Evolutionary conservation across 2,888 invertebrate species (phyloP).

Genomic region (Ophonus ardosiacus): DNA sequence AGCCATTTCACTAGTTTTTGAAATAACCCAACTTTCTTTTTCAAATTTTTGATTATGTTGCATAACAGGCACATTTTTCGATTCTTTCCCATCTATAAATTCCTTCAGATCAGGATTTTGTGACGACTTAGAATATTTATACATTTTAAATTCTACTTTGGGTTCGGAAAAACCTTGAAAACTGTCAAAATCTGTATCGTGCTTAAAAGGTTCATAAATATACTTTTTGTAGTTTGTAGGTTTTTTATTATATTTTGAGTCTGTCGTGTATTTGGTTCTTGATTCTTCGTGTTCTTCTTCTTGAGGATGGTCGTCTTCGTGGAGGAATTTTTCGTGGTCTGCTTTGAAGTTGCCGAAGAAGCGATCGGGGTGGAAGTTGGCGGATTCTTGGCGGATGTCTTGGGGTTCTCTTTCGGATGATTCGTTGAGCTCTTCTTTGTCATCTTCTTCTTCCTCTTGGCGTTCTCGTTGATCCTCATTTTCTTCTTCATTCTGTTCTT

Average conservation of each 20-base stretch:
- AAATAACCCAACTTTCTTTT: slow-evolving; percentile 68
- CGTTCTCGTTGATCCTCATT: slow-evolving; percentile 60
- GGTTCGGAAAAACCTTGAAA: neutral
- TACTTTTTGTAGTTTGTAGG: slow-evolving; percentile 9
- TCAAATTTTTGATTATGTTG: slow-evolving; percentile 66
- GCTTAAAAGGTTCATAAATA: neutral
- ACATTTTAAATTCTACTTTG: slow-evolving; percentile 64
- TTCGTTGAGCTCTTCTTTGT: slow-evolving; percentile 65
- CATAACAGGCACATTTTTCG: slow-evolving; percentile 67
- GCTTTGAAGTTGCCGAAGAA: slow-evolving; percentile 56
- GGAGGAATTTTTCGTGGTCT: slow-evolving; percentile 64
- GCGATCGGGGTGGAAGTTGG: slow-evolving; percentile 57
- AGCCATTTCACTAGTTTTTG: neutral
- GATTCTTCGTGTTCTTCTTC: neutral
- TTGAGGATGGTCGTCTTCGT: neutral
- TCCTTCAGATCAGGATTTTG: slow-evolving; percentile 61
- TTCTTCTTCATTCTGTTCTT: slow-evolving; percentile 65
- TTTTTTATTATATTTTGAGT: neutral
- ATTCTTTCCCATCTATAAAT: slow-evolving; percentile 66
- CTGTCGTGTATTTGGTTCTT: slow-evolving; percentile 12
- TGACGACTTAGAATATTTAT: slow-evolving; percentile 63
- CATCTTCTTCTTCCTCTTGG: slow-evolving; percentile 65
- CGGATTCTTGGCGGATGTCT: slow-evolving; percentile 60
- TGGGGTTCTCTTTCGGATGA: slow-evolving; percentile 63
- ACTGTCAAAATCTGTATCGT: neutral